Base-by-base conservation (phyloP, 2,797 vertebrate species). In the Myotis pilosus region DNA sequence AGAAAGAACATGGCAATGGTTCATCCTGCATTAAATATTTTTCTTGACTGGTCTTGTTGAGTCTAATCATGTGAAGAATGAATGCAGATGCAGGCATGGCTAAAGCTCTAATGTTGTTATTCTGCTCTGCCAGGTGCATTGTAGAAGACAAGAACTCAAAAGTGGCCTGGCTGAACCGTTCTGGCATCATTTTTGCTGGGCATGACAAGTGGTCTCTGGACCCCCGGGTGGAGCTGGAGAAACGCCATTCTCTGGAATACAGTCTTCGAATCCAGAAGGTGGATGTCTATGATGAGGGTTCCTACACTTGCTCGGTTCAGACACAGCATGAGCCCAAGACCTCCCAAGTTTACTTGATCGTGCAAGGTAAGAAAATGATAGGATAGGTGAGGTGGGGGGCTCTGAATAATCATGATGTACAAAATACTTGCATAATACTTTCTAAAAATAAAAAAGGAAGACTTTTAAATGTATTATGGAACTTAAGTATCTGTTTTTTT, bases 121-220 rank as follows among this genome's bases (percentile, higher is more conserved):
- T 98, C 30, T 91, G 75, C 57, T 93, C 93, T 69, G 89, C 23
- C 98, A 99, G 99, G 98, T 99, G 99, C 97, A 99, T 99, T 81
- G 99, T 99, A 98, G 99, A 99, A 97, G 99, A 99, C 97, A 99
- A 99, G 98, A 99, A 99, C 97, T 99, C 99, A 28, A 99, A 99
- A 97, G 99, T 99, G 97, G 99, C 99, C 95, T 99, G 99, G 99
- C 98, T 99, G 98, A 99, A 99, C 98, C 99, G 99, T 97, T 99
- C 99, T 0, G 99, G 99, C 98, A 99, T 99, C 98, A 99, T 99
- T 98, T 99, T 99, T 96, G 99, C 99, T 60, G 99, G 99, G 72
- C 98, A 99, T 89, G 99, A 99, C 98, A 99, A 99, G 98, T 99
- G 99, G 99, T 99, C 99, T 91, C 98, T 99, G 98, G 99, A 99